phyloP scores from a whole-genome alignment of 1,140 invertebrate genomes.

The Drosophila tropicalis region DNA sequence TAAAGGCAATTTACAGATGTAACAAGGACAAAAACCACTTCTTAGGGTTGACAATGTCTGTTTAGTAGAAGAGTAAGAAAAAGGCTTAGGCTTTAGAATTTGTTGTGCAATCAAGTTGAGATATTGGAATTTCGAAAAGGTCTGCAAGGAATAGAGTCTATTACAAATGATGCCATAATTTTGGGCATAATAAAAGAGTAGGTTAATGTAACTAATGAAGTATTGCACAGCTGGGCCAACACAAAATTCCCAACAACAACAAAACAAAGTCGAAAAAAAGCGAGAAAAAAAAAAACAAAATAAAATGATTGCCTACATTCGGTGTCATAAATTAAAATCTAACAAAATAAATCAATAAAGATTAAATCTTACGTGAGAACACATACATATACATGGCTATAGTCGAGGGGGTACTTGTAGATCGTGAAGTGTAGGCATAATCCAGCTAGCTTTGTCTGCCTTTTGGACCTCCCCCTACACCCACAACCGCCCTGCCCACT shows the following conservation, averaged over 20 bases:
- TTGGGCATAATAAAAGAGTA: background rate
- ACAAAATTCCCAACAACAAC: conserved; percentile 2
- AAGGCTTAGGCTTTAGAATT: too few relatives aligned
- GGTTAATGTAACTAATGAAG: conserved; percentile 32
- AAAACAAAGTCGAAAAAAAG: background rate
- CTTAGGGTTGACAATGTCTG: too few relatives aligned
- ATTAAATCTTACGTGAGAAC: conserved; percentile 76
- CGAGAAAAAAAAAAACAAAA: conserved; percentile 16
- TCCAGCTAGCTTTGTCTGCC: conserved; percentile 61
- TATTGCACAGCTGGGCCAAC: conserved; percentile 56
- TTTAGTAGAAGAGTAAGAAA: too few relatives aligned
- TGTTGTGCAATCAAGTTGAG: too few relatives aligned
- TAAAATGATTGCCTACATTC: conserved; percentile 76
- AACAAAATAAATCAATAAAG: conserved; percentile 82
- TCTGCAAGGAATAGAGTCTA: background rate
- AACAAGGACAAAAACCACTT: too few relatives aligned
- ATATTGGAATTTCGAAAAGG: too few relatives aligned
- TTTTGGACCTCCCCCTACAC: background rate
- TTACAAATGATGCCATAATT: background rate
- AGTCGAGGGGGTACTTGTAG: conserved; percentile 27
- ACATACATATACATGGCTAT: conserved; percentile 1
- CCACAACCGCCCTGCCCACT: background rate
- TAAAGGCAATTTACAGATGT: too few relatives aligned
- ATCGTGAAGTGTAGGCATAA: conserved; percentile 59
- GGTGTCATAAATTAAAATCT: conserved; percentile 80